Base-by-base conservation (phyloP, 2,113 vertebrate genomes). In the Paratilapia polleni region DNA sequence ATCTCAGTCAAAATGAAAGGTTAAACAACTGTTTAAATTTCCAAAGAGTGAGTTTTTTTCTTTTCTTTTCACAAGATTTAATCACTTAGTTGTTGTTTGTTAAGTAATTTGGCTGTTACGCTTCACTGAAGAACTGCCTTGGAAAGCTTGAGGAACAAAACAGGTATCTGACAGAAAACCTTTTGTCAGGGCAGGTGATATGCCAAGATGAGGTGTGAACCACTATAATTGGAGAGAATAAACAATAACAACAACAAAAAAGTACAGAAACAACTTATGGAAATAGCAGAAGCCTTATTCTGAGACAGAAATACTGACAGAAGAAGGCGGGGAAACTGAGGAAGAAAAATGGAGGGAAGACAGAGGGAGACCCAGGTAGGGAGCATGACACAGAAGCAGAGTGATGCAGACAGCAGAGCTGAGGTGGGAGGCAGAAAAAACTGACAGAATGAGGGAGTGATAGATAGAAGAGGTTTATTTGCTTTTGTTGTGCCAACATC, bases 401-500 rank as follows among this genome's bases (percentile, higher is more conserved):
- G 56, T 49, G 64, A 75, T 31, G 77, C 62, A 85, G 63, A 83
- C 49, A 15, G 52, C 38, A 56, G 60, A 86, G 80, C 19, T 34
- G 59, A 86, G 78, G 83, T 80, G 87, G 77, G 75, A 86, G 66
- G 26, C 63, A 38, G 78, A 54, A 73, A 74, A 59, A 36, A 26
- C 31, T 75, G 70, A 85, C 56, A 34, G 84, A 36, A 68, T 73
- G 68, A 83, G 81, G 13, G 60, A 88, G 82, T 88, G 87, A 93
- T 81, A 85, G 77, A 93, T 86, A 76, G 89, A 82, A 86, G 66
- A 87, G 80, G 78, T 89, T 87, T 91, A 90, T 94, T 92, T 92
- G 89, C 84, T 91, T 94, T 91, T 90, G 80, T 88, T 87, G 84
- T 84, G 83, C 82, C 78, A 74, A 87, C 84, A 90, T 94, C 89